Base-by-base conservation (phyloP, 2,113 vertebrate genomes). In the Stomatorhinus ivindoensis region DNA sequence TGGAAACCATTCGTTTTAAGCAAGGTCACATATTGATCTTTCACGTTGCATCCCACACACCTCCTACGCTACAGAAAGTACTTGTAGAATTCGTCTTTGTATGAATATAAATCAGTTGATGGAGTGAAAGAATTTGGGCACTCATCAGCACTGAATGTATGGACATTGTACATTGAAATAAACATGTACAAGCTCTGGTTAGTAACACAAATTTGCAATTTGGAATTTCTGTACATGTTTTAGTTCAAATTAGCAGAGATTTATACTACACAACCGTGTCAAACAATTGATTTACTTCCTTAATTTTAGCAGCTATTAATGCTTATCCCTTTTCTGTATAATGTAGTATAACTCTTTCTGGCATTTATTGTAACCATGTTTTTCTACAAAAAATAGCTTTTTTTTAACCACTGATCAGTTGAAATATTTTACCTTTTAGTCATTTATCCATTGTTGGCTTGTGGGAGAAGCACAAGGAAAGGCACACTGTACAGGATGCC, bases 11-110 rank as follows among this genome's bases (percentile, higher is more conserved):
- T 89, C n/a, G 31, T 82, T 80, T 85, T 17, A 11, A 85, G 88
- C 88, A 47, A 83, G 80, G 88, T 89, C 50, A 80, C 50, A 48
- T 47, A 84, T 46, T 61, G 80, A 84, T 89, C 42, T 9, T 80
- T 65, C 35, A 0, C 21, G 42, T 58, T 44, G 35, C 53, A 89
- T 17, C 88, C 88, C 51, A 89, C 88, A 13, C 80, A 61, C 88
- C 88, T 21, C 88, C 88, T 42, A 84, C 88, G 58, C 88, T 89
- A 39, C 24, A 47, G 80, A 84, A 47, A 31, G 21, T 13, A 27
- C 69, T 58, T 53, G 21, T 51, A 21, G 39, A 61, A 61, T 31
- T 84, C 19, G 15, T 80, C 76, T 85, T 85, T 89, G 76, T 42
- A 44, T 7, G 53, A 89, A 82, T 51, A 51, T 89, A 48, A 85